These are phyloP conservation scores for Zosterops japonicus DNA, from an alignment of 2,113 vertebrate species.

Conservation along the genomic window DNA sequence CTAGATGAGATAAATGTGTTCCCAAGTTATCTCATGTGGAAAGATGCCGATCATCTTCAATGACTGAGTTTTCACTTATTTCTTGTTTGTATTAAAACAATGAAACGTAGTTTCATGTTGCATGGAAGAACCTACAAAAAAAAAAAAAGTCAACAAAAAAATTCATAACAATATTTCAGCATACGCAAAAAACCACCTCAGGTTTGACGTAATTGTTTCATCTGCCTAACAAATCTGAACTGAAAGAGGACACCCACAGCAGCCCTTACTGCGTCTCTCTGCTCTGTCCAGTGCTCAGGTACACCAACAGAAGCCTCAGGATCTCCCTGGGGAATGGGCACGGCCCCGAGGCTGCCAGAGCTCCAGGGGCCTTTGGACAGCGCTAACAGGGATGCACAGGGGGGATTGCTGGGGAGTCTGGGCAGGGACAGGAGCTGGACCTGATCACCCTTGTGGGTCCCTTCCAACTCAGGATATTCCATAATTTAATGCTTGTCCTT, in stretches of 20 bases:
- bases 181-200: background rate
- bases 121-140: background rate
- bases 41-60: background rate
- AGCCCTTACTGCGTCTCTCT: background rate
- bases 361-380: background rate
- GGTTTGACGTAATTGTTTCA: background rate
- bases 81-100: background rate
- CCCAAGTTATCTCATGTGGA: background rate
- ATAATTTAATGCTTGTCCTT: background rate
- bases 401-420: too few relatives aligned
- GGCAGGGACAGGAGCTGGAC: background rate
- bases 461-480: background rate
- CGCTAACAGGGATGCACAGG: fast-evolving
- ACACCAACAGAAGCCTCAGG: background rate
- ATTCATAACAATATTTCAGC: background rate
- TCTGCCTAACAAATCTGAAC: background rate
- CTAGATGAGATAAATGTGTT: background rate
- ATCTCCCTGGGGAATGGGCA: background rate
- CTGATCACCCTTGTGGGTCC: background rate
- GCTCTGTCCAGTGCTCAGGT: background rate
- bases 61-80: background rate
- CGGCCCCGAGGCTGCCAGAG: background rate
- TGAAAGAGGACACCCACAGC: background rate
- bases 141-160: background rate
- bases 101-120: background rate